These are phyloP conservation scores for Macaca mulatta DNA, from an alignment of 2,113 vertebrate genomes.

Conservation along the genomic window DNA sequence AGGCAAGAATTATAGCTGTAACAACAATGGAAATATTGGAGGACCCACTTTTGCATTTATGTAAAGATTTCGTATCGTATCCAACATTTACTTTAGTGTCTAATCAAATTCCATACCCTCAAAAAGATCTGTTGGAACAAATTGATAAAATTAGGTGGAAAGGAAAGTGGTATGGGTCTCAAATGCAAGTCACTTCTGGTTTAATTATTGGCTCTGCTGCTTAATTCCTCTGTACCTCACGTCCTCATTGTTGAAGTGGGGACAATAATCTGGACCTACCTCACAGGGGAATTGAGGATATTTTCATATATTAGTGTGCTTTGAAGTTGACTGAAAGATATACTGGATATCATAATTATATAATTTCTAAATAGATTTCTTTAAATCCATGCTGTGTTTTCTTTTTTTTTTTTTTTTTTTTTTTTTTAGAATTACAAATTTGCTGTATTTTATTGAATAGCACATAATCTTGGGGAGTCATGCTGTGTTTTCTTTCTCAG, in stretches of 20 bases:
- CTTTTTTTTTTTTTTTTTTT: background rate
- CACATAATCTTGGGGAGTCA: background rate
- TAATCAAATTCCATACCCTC: conserved; percentile 49
- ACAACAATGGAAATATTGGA: conserved; percentile 12
- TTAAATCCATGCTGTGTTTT: conserved; percentile 55
- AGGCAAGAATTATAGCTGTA: conserved; percentile 57
- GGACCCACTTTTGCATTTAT: conserved; percentile 32
- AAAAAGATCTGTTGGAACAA: conserved; percentile 38
- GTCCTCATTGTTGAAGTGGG: conserved; percentile 73
- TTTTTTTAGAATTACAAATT: background rate
- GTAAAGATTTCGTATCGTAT: conserved; percentile 41
- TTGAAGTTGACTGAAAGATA: conserved; percentile 52
- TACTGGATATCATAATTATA: conserved; percentile 45
- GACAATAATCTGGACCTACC: conserved; percentile 75
- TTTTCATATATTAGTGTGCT: conserved; percentile 58
- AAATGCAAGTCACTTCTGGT: conserved; percentile 65
- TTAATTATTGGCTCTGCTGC: conserved; percentile 67
- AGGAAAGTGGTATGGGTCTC: conserved; percentile 51
- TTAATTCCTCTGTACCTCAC: conserved; percentile 76
- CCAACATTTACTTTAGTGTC: conserved; percentile 47
- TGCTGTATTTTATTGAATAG: background rate
- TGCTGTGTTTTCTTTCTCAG: conserved; percentile 59
- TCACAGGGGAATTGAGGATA: conserved; percentile 75
- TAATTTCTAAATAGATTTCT: conserved; percentile 53
- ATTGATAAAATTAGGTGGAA: conserved; percentile 34